Percentiles rank a stretch among this genome's conserved stretches.
These are phyloP conservation scores for Paratrypauchen microcephalus DNA, from an alignment of 2,797 vertebrate species.

Conservation along the genomic window DNA sequence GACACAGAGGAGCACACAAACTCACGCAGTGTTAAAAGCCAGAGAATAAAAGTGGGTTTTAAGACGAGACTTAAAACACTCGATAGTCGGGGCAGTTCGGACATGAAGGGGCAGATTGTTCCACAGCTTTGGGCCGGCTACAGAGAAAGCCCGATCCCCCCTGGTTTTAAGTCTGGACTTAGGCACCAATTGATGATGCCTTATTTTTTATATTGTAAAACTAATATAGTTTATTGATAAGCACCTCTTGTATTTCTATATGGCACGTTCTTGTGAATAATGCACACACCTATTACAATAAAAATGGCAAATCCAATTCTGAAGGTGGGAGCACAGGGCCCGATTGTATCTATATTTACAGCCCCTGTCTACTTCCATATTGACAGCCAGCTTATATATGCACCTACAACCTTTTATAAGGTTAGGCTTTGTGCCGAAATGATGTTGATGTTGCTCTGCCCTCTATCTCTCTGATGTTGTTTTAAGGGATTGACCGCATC, in stretches of 20 bases:
- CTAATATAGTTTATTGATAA: constrained; percentile 1
- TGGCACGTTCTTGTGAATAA: constrained; percentile 5
- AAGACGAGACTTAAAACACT: too few species aligned
- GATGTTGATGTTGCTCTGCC: constrained; percentile 9
- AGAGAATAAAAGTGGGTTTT: too few species aligned
- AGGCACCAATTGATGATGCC: too few species aligned
- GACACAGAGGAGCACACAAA: too few species aligned
- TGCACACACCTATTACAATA: constrained; percentile 5
- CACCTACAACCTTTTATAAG: constrained; percentile 4
- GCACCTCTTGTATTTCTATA: not conserved
- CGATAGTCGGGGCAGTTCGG: too few species aligned
- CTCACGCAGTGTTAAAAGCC: too few species aligned
- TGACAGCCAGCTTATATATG: constrained; percentile 2
- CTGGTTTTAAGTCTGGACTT: too few species aligned
- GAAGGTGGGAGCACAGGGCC: not conserved
- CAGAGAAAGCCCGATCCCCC: too few species aligned
- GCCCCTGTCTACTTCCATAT: constrained; percentile 4
- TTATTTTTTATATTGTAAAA: not conserved
- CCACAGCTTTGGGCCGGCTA: too few species aligned
- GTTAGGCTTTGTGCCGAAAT: constrained; percentile 1
- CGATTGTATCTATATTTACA: constrained; percentile 12
- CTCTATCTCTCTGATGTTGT: constrained; percentile 2
- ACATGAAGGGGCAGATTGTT: too few species aligned
- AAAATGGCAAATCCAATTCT: constrained; percentile 10
- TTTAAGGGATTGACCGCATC: not conserved